A percentile compares a stretch with the other conserved stretches of the same genome.
These are phyloP conservation scores for Drosophila demipolita DNA, from an alignment of 2,888 invertebrate species.

Conservation along the genomic window DNA sequence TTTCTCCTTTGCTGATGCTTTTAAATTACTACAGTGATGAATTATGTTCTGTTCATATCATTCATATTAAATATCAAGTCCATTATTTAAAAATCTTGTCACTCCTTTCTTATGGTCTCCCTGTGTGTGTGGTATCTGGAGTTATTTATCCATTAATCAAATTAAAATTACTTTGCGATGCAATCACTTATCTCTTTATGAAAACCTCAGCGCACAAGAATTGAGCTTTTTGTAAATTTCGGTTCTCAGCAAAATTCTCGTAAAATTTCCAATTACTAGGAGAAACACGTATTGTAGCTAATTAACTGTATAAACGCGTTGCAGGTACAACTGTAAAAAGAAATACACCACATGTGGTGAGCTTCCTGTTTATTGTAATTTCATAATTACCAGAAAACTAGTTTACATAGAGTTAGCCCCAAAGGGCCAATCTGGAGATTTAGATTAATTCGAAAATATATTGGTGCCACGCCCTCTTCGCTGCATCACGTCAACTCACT, in stretches of 20 bases:
- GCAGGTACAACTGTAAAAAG: slow-evolving; percentile 10
- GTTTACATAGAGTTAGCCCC: slow-evolving; percentile 47
- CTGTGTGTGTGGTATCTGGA: background rate
- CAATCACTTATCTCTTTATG: slow-evolving; percentile 30
- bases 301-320: slow-evolving; percentile 41
- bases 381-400: slow-evolving; percentile 65
- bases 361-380: slow-evolving; percentile 71
- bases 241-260: slow-evolving; percentile 3
- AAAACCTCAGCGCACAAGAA: slow-evolving; percentile 1
- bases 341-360: slow-evolving; percentile 26
- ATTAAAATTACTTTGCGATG: slow-evolving; percentile 9
- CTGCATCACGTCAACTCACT: slow-evolving; percentile 45
- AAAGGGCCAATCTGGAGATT: slow-evolving; percentile 38
- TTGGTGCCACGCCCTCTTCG: slow-evolving; percentile 44
- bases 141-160: slow-evolving; percentile 21
- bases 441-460: slow-evolving; percentile 63
- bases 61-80: slow-evolving; percentile 2
- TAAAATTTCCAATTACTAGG: slow-evolving; percentile 36
- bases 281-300: slow-evolving; percentile 37
- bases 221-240: slow-evolving; percentile 14
- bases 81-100: slow-evolving; percentile 25
- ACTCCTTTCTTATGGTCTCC: slow-evolving; percentile 33
- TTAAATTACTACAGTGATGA: slow-evolving; percentile 5
- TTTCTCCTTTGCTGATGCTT: background rate
- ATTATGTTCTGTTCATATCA: background rate